Evolutionary conservation across 2,113 vertebrate genomes (phyloP), one percentile per base, ranked within the genome.

Genomic region (Ciconia maguari): DNA sequence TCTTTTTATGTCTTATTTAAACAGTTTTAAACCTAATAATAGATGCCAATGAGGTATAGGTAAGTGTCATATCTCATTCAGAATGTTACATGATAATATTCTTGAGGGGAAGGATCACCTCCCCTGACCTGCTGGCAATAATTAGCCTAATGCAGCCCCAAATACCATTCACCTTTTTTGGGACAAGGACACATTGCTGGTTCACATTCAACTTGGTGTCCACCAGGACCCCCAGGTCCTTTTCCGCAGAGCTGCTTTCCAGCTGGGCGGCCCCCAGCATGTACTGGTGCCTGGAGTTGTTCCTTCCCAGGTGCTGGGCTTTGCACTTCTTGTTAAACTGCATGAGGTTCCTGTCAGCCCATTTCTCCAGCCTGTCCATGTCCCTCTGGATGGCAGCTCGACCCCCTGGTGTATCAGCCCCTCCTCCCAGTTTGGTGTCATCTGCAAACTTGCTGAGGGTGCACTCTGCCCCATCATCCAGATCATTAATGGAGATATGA

Each of bases 11-110:
- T 52, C 32, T 42, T 58, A 38, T 61, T 91, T 84, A 72, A 71
- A 55, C 52, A 71, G 42, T 77, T 93, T 83, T 78, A 94, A 95
- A 87, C 81, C 60, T 92, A 95, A 49, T 84, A 77, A 93, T 48
- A 79, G 24, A 83, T 95, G 87, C 41, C 49, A 93, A 0, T 89
- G 66, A 96, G 58, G 44, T 85, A 80, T 69, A 77, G 44, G 24
- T 80, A 89, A 65, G 9, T 60, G 72, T 77, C 83, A n/a, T 78
- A 58, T 71, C 76, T 78, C 30, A 64, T 87, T 94, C 87, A 89
- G 30, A 94, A 78, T 91, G 34, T 89, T 86, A 80, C 55, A 54
- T 41, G 75, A 49, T 65, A n/a, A 38, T 85, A 62, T 57, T 94
- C n/a, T 90, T 84, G 38, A 38, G 38, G 38, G 38, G 38, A 62